Percentiles rank a stretch among this genome's conserved stretches.
These are phyloP conservation scores for Noctua pronuba DNA, from an alignment of 2,888 invertebrate genomes.

Conservation along the genomic window DNA sequence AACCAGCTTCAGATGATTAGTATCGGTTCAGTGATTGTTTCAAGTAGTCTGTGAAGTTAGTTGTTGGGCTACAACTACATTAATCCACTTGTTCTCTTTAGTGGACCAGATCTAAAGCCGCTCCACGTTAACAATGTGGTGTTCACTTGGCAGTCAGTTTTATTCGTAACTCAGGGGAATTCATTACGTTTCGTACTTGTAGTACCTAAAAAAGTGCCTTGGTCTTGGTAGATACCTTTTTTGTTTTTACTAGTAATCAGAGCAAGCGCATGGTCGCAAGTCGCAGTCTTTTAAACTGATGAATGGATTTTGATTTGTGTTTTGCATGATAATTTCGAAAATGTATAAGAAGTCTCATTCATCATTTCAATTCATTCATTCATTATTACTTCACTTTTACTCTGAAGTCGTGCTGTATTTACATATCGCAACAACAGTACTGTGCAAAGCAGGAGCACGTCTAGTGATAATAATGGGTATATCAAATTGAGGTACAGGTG, in stretches of 20 bases:
- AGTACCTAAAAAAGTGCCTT: neutral
- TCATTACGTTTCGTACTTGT: neutral
- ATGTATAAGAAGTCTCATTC: neutral
- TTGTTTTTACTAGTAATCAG: neutral
- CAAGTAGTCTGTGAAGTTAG: constrained; percentile 20
- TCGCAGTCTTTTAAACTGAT: neutral
- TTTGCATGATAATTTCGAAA: neutral
- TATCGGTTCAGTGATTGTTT: constrained; percentile 12
- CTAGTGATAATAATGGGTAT: neutral
- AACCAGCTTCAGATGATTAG: constrained; percentile 1
- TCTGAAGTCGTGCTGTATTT: neutral
- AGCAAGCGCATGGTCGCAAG: neutral
- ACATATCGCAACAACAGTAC: neutral
- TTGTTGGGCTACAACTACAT: neutral
- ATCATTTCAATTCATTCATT: too few relatives aligned
- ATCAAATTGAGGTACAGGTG: neutral
- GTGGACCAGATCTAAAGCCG: neutral
- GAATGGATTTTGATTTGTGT: neutral
- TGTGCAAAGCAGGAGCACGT: neutral
- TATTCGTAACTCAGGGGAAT: neutral
- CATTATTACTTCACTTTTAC: too few relatives aligned
- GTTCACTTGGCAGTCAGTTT: too few relatives aligned
- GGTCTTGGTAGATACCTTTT: neutral
- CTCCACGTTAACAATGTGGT: neutral
- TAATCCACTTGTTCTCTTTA: neutral